Percentiles rank a stretch among this genome's conserved stretches.
Conservation (phyloP, 2,113 vertebrate species). For the Stigmatopora argus region DNA sequence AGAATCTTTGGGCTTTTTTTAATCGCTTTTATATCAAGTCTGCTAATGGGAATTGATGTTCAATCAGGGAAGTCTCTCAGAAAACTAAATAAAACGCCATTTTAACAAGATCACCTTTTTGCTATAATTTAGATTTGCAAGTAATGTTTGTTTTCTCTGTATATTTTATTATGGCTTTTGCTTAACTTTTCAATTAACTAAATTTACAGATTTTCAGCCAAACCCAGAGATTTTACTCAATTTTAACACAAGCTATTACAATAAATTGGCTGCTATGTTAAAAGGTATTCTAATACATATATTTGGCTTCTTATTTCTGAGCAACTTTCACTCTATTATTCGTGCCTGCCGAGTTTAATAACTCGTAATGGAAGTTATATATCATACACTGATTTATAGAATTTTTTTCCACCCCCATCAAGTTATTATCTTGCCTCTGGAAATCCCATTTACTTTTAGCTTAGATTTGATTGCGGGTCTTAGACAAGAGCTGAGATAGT, state of each 20-base stretch:
- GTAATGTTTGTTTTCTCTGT: neutral
- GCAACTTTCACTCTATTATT: conserved; percentile 30
- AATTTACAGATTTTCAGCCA: no score
- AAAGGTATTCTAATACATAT: no score
- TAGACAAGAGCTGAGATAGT: neutral
- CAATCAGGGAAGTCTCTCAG: conserved; percentile 33
- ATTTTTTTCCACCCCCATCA: conserved; percentile 1
- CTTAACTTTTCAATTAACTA: neutral
- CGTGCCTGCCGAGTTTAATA: conserved; percentile 10
- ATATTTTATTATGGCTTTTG: conserved; percentile 20
- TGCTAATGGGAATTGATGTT: conserved; percentile 52
- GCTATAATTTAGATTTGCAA: neutral
- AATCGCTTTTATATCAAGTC: conserved; percentile 41
- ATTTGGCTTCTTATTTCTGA: neutral
- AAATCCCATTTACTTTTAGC: conserved; percentile 9
- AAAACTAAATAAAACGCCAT: conserved; percentile 25
- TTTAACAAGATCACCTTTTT: conserved; percentile 3
- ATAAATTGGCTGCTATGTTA: no score
- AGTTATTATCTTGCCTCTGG: neutral
- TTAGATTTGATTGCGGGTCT: neutral
- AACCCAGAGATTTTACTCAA: no score
- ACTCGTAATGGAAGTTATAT: conserved; percentile 1
- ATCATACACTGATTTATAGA: conserved; percentile 4
- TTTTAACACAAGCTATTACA: no score
- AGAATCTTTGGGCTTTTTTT: conserved; percentile 35